A percentile compares a stretch with the other conserved stretches of the same genome.
phyloP scores from a whole-genome alignment of 1,140 invertebrate species.

The Bombus terrestris region DNA sequence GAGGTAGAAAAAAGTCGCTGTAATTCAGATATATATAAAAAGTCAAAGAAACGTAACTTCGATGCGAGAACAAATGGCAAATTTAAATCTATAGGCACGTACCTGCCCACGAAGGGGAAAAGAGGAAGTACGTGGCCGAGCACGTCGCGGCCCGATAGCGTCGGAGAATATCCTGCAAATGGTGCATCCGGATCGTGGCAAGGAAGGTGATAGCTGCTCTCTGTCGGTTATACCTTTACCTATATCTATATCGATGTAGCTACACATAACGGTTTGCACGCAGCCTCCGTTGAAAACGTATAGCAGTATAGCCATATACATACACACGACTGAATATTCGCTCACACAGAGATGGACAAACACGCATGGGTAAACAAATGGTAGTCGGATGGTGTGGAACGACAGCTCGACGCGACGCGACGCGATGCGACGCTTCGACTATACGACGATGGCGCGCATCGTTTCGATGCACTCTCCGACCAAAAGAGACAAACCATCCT shows the following conservation, averaged over 20 bases:
- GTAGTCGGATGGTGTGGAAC: constrained; percentile 29
- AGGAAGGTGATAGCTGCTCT: constrained; percentile 51
- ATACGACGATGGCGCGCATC: not conserved
- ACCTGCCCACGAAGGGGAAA: constrained; percentile 23
- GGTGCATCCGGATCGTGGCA: constrained; percentile 54
- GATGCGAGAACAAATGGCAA: not conserved
- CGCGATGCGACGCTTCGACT: not conserved
- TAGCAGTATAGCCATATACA: too few species aligned
- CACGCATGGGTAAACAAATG: constrained; percentile 30
- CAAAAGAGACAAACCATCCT: not conserved
- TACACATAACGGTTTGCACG: not conserved
- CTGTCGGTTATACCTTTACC: not conserved
- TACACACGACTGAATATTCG: not conserved
- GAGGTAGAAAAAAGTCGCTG: too few species aligned
- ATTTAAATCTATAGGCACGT: constrained; percentile 42
- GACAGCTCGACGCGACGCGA: constrained; percentile 5
- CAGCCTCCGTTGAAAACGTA: not conserved
- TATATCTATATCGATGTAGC: not conserved
- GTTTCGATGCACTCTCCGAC: not conserved
- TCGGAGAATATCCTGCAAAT: constrained; percentile 62
- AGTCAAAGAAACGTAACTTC: not conserved
- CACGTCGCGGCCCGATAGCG: constrained; percentile 61
- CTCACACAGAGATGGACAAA: not conserved
- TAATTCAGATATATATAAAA: not conserved
- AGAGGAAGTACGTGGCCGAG: constrained; percentile 38